phyloP scores from a whole-genome alignment of 1,140 invertebrate genomes.

The Mylabris phalerata region DNA sequence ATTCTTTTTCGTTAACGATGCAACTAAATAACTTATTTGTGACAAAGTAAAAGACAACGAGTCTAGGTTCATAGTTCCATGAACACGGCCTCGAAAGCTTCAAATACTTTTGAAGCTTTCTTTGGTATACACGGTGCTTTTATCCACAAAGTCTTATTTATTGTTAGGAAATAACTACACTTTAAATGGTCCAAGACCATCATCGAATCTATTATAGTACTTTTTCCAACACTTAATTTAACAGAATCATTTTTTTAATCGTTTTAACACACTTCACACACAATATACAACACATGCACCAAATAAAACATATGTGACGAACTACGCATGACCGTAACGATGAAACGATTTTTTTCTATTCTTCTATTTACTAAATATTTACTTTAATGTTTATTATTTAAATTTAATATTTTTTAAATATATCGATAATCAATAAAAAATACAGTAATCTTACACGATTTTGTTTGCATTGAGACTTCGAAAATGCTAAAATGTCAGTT shows the following conservation, averaged over 20 bases:
- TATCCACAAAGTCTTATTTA: slow-evolving; percentile 50
- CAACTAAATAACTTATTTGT: slow-evolving; percentile 95
- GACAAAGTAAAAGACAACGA: slow-evolving; percentile 95
- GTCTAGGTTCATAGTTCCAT: slow-evolving; percentile 99
- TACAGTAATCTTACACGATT: no score
- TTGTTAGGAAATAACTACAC: slow-evolving; percentile 54
- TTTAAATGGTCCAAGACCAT: slow-evolving; percentile 56
- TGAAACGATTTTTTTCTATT: no score
- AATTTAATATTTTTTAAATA: no score
- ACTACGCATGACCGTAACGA: no score
- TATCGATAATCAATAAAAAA: no score
- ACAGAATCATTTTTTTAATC: slow-evolving; percentile 27
- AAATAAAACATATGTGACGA: slow-evolving; percentile 13
- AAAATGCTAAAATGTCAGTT: no score
- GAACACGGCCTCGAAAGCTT: slow-evolving; percentile 73
- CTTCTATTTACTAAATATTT: no score
- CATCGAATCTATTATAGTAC: slow-evolving; percentile 59
- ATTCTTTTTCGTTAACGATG: slow-evolving; percentile 93
- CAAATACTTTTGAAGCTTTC: slow-evolving; percentile 80
- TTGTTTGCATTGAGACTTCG: no score
- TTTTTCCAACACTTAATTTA: slow-evolving; percentile 44
- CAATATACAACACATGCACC: slow-evolving; percentile 31
- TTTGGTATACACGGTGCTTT: slow-evolving; percentile 57
- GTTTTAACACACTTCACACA: slow-evolving; percentile 15
- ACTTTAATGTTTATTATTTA: no score